Evolutionary conservation across 2,888 invertebrate genomes (phyloP), one percentile per base, ranked within the genome.

Genomic region (Andrena camellia): DNA sequence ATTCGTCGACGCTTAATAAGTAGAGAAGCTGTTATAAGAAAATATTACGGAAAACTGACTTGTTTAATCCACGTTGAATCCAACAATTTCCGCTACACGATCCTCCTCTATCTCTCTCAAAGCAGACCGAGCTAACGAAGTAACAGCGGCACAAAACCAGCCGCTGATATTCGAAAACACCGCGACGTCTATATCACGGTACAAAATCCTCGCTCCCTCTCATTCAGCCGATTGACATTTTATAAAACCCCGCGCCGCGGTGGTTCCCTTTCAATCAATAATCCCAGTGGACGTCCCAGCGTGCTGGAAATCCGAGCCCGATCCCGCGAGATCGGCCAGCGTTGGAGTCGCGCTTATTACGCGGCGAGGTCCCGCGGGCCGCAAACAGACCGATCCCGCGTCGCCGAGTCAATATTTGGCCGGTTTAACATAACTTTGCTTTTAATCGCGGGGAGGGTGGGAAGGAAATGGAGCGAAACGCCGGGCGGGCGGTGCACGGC

Each of bases 391-490:
- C 62, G 33, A 63, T 23, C 7, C 59, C 57, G 70, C 73, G 75
- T 74, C 63, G 64, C n/a, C 78, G 59, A 64, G 74, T 71, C 83
- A 77, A 83, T 83, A 80, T 78, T 84, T 75, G 62, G 48, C 59
- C 63, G 78, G 42, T 80, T 83, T 83, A 83, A 87, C 80, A 71
- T 88, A 88, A 87, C 84, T 84, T 84, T 74, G 78, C 81, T 87
- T 88, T 87, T 88, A 88, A 87, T 87, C 79, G 77, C 20, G 69
- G 29, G 75, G 67, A 64, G 69, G 81, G 79, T 10, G 69, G 26
- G 81, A 72, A 68, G 69, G 81, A 83, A 88, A 86, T 63, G 76
- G 68, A 5, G 42, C 42, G 42, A 42, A 42, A 42, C 5, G 13
- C 0, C 4, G 1, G 42, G 8, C 66, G 20, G 20, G 17, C 42